Conservation (phyloP, 2,888 invertebrate species). For the Diachrysia chrysitis region DNA sequence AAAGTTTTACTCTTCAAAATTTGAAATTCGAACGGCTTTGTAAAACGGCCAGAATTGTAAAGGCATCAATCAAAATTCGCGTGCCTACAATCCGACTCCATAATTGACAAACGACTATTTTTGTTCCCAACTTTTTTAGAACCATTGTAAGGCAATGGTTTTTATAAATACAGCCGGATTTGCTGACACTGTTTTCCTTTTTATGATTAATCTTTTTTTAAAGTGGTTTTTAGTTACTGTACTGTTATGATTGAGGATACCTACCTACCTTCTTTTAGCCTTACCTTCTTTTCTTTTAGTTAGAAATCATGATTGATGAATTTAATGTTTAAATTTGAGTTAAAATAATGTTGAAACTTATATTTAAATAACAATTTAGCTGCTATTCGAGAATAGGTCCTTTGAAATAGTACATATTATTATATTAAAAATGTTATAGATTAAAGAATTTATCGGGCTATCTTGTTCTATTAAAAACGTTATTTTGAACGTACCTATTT, state of each 20-base stretch:
- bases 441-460: too few relatives aligned
- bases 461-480: too few relatives aligned
- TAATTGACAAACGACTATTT: constrained; percentile 16
- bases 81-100: constrained; percentile 10
- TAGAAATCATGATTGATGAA: too few relatives aligned
- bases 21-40: constrained; percentile 19
- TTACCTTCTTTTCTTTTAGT: too few relatives aligned
- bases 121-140: background rate
- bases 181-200: background rate
- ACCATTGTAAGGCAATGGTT: constrained; percentile 1
- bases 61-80: constrained; percentile 38
- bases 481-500: too few relatives aligned
- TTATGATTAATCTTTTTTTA: background rate
- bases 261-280: too few relatives aligned
- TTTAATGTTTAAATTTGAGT: background rate
- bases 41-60: constrained; percentile 19
- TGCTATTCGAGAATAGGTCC: too few relatives aligned
- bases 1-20: constrained; percentile 39
- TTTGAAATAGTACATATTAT: too few relatives aligned
- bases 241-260: background rate
- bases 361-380: too few relatives aligned
- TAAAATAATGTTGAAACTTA: too few relatives aligned
- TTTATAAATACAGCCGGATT: background rate
- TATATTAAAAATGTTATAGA: too few relatives aligned
- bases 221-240: background rate